These are phyloP conservation scores for Discoglossus pictus DNA, from an alignment of 2,797 vertebrate species.

Conservation along the genomic window DNA sequence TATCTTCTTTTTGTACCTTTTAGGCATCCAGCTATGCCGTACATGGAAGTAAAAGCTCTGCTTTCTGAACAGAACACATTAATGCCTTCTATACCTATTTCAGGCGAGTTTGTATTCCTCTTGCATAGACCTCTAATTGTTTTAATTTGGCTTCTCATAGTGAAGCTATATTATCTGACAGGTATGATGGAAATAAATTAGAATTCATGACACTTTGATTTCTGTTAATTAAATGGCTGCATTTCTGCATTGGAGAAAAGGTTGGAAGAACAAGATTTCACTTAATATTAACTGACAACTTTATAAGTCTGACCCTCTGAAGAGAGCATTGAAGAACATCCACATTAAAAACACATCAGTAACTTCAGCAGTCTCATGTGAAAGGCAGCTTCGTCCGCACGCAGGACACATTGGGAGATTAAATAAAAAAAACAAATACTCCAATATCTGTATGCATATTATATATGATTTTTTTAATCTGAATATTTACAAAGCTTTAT, in stretches of 20 bases:
- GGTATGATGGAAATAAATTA: slow-evolving; percentile 34
- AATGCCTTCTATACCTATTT: slow-evolving; percentile 19
- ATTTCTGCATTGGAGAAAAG: slow-evolving; percentile 55
- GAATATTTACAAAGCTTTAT: too few relatives aligned
- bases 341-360: slow-evolving; percentile 60
- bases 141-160: slow-evolving; percentile 45
- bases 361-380: slow-evolving; percentile 58
- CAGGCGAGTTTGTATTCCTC: slow-evolving; percentile 33
- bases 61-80: slow-evolving; percentile 7
- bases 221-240: slow-evolving; percentile 57
- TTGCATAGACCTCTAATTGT: slow-evolving; percentile 40
- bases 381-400: slow-evolving; percentile 53
- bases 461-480: too few relatives aligned
- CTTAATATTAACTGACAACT: slow-evolving; percentile 59
- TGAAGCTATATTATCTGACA: slow-evolving; percentile 34
- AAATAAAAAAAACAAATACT: slow-evolving; percentile 42
- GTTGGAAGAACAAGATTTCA: slow-evolving; percentile 54
- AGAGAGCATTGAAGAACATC: slow-evolving; percentile 57
- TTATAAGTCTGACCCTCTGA: slow-evolving; percentile 59
- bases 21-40: too few relatives aligned
- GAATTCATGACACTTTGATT: slow-evolving; percentile 54
- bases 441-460: background rate
- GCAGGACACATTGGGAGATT: slow-evolving; percentile 41
- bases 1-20: too few relatives aligned
- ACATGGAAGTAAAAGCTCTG: too few relatives aligned